Conservation (phyloP, 2,113 vertebrate species). For the Trichechus manatus region DNA sequence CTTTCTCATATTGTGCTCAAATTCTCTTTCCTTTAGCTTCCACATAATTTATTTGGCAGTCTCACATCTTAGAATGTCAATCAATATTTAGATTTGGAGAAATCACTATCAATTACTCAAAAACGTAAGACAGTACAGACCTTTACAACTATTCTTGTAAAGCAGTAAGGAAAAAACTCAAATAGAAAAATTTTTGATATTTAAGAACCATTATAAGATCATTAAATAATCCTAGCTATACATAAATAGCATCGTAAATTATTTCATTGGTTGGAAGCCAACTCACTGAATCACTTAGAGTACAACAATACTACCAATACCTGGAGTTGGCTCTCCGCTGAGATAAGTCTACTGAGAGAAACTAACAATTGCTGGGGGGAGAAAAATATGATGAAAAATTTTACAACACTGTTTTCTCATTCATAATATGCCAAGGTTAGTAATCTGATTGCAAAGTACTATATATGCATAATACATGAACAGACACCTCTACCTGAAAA, state of each 20-base stretch:
- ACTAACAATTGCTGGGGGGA: neutral
- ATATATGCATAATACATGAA: neutral
- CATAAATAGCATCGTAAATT: conserved; percentile 39
- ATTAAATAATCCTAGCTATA: conserved; percentile 39
- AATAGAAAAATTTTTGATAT: conserved; percentile 32
- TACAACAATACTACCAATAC: neutral
- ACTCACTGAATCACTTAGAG: neutral
- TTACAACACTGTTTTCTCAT: neutral
- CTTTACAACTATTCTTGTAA: conserved; percentile 44
- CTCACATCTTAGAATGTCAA: neutral
- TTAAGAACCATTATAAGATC: neutral
- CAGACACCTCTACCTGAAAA: neutral
- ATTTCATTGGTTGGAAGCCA: conserved; percentile 29
- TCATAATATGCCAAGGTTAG: neutral
- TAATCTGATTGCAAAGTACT: neutral
- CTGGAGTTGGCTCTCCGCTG: neutral
- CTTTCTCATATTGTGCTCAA: neutral
- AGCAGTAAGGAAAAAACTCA: neutral
- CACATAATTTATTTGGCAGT: neutral
- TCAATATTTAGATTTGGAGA: neutral
- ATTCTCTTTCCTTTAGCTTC: neutral
- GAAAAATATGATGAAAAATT: neutral
- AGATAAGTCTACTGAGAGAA: neutral
- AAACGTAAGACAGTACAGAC: neutral
- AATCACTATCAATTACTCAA: neutral